phyloP scores from a whole-genome alignment of 1,140 invertebrate species.

The Hypsibius dujardini region DNA sequence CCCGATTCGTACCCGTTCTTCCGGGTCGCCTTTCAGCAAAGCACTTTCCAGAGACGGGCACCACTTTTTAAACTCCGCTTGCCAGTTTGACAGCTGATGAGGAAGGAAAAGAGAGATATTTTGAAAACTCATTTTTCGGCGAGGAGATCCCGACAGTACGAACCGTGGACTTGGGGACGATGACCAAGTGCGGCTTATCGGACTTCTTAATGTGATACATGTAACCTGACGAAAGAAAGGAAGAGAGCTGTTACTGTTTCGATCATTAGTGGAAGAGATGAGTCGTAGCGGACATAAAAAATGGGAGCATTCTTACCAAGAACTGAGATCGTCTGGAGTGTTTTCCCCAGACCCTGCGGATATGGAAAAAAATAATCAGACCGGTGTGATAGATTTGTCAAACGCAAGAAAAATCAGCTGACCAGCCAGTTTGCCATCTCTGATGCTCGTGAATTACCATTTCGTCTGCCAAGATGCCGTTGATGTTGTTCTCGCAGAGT shows the following conservation, averaged over 20 bases:
- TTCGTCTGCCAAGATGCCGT: conserved; percentile 42
- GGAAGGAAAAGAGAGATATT: too few relatives aligned
- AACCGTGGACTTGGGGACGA: conserved; percentile 5
- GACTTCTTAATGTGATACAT: neutral
- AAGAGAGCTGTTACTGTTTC: neutral
- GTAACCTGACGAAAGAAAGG: neutral
- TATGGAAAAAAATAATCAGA: neutral
- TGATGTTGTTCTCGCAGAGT: conserved; percentile 39
- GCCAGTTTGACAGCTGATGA: neutral
- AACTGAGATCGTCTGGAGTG: conserved; percentile 34
- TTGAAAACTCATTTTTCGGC: too few relatives aligned
- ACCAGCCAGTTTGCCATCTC: too few relatives aligned
- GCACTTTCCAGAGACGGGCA: neutral
- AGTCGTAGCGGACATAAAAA: too few relatives aligned
- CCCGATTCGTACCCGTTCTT: neutral
- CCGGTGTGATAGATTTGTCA: neutral
- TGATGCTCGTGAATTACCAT: conserved; percentile 31
- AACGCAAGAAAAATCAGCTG: conserved; percentile 17
- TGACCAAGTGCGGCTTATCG: conserved; percentile 1
- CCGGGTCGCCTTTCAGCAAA: neutral
- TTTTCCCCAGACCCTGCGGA: conserved; percentile 43
- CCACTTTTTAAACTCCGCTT: neutral
- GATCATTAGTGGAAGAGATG: too few relatives aligned
- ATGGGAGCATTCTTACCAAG: neutral
- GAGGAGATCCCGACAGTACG: too few relatives aligned